A percentile compares a stretch with the other conserved stretches of the same genome.
These are phyloP conservation scores for Drosophila seguyi DNA, from an alignment of 1,140 invertebrate genomes.

Conservation along the genomic window DNA sequence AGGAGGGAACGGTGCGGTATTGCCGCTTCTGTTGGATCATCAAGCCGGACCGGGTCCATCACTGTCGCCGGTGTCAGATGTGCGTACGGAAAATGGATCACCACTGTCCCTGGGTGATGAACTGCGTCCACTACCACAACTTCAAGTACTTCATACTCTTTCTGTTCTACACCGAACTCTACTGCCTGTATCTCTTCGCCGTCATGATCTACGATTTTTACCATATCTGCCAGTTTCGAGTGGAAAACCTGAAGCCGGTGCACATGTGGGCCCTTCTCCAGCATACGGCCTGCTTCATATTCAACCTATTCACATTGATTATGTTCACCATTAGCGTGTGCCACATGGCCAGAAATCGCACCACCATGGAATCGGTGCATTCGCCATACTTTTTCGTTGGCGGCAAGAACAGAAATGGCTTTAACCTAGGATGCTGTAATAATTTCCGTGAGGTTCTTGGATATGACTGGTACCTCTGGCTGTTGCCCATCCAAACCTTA, in stretches of 20 bases:
- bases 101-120: constrained; percentile 38
- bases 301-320: not conserved
- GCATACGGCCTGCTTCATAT: not conserved
- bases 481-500: constrained; percentile 1
- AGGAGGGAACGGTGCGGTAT: constrained; percentile 6
- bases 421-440: not conserved
- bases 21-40: constrained; percentile 27
- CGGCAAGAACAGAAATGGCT: not conserved
- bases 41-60: constrained; percentile 32
- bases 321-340: not conserved
- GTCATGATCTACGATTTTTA: constrained; percentile 6
- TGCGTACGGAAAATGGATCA: constrained; percentile 36
- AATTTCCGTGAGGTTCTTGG: constrained; percentile 24
- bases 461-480: constrained; percentile 29
- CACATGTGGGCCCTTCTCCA: not conserved
- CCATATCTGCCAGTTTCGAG: not conserved
- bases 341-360: constrained; percentile 11
- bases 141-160: constrained; percentile 35
- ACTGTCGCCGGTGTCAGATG: constrained; percentile 3
- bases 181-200: not conserved
- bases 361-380: constrained; percentile 15
- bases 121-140: constrained; percentile 43
- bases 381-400: not conserved
- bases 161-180: constrained; percentile 9
- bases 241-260: not conserved